These are phyloP conservation scores for Nycticorax nycticorax DNA, from an alignment of 2,113 vertebrate species.

Conservation along the genomic window DNA sequence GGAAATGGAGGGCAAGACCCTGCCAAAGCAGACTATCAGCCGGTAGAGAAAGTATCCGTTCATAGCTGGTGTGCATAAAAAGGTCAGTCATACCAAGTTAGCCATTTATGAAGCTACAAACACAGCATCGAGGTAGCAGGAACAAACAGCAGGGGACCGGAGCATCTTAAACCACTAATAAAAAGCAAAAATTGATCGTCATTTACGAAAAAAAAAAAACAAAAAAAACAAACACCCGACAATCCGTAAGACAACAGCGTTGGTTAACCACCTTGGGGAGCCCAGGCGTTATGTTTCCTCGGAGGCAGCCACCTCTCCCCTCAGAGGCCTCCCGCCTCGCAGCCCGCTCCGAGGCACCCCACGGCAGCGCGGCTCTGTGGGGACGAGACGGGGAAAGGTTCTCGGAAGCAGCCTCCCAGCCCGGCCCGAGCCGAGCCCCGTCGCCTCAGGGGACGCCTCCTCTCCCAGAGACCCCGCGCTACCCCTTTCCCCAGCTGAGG, in stretches of 20 bases:
- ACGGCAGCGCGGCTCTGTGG: not conserved
- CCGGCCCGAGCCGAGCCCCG: accelerated
- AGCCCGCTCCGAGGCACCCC: too few relatives aligned
- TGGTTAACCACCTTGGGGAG: too few relatives aligned
- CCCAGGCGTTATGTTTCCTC: too few relatives aligned
- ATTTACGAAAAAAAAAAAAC: not conserved
- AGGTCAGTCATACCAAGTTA: not conserved
- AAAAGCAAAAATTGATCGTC: not conserved
- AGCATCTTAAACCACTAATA: not conserved
- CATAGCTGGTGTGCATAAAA: not conserved
- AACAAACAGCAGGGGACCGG: not conserved
- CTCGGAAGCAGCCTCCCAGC: not conserved
- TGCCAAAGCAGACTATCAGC: not conserved
- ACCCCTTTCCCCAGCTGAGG: accelerated
- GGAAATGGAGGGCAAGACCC: not conserved
- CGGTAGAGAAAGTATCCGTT: not conserved
- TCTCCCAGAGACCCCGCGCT: not conserved
- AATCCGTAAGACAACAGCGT: accelerated
- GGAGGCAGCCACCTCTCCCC: not conserved
- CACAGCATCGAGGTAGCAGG: not conserved
- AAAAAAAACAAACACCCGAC: too few relatives aligned
- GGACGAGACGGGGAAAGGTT: not conserved
- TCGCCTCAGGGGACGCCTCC: too few relatives aligned
- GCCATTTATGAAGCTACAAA: not conserved
- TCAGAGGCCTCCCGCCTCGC: not conserved